These are phyloP conservation scores for Hydrophis major DNA, from an alignment of 2,797 vertebrate species.

Conservation along the genomic window DNA sequence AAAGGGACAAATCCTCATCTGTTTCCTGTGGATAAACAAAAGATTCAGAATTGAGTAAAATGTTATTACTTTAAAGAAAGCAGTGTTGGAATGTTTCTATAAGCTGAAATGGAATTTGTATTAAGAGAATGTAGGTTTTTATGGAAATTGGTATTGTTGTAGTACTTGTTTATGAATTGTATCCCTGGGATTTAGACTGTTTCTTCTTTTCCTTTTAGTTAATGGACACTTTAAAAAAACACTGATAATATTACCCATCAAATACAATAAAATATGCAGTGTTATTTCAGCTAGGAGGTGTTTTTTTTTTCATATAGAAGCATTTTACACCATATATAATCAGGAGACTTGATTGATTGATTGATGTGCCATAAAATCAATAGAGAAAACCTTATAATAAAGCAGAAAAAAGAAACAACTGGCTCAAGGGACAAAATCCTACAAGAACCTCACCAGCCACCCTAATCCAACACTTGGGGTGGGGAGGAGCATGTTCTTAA, in stretches of 20 bases:
- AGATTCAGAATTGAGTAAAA: constrained; percentile 81
- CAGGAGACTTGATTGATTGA: neutral
- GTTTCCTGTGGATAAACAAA: constrained; percentile 99
- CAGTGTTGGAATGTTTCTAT: constrained; percentile 61
- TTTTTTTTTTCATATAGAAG: constrained; percentile 22
- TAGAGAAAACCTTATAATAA: neutral
- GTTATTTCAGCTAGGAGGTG: constrained; percentile 13
- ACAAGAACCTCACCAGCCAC: neutral
- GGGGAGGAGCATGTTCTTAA: neutral
- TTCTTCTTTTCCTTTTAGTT: constrained; percentile 9
- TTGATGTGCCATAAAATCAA: neutral
- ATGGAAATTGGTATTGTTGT: constrained; percentile 30
- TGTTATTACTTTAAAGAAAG: constrained; percentile 75
- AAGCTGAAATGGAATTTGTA: constrained; percentile 28
- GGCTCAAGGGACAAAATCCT: neutral
- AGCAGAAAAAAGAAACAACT: neutral
- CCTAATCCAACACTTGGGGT: neutral
- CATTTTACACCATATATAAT: constrained; percentile 2
- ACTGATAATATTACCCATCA: neutral
- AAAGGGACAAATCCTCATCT: constrained; percentile 95
- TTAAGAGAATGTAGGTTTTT: constrained; percentile 31
- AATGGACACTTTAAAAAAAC: neutral
- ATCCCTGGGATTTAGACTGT: constrained; percentile 12
- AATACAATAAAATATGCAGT: constrained; percentile 8
- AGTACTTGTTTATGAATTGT: constrained; percentile 27